Base-by-base conservation (phyloP, 1,140 invertebrate species). In the Eurosta solidaginis region DNA sequence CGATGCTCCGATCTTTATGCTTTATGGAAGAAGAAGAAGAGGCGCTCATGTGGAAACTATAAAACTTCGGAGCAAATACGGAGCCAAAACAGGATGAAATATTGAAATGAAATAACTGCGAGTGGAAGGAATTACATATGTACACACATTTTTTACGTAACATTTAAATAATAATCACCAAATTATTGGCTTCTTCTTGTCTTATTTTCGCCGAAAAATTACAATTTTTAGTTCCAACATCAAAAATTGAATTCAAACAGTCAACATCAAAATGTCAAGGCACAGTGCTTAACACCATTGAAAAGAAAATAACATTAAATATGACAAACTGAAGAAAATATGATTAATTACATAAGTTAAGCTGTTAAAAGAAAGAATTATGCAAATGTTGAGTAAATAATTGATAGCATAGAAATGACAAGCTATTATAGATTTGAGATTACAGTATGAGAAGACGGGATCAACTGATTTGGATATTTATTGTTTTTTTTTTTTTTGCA, bases 31-130 rank as follows among this genome's bases (percentile, higher is more conserved):
- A n/a, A 1, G 17, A 3, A 5, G 20, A n/a, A 33, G 4, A 17
- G 33, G 45, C 75, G 45, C 29, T 77, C 42, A 75, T 45, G 74
- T 45, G 42, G 74, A 75, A 75, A 42, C 20, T 68, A 68, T 68
- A 68, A 68, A 59, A 27, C 29, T 40, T n/a, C 10, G 33, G 14
- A 36, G 59, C 6, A 68, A 68, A 68, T 40, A 33, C 36, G 33
- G 33, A 68, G 10, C 27, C 54, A 17, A 59, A 59, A 17, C 17
- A 22, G n/a, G 27, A 29, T 33, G 27, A 59, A 6, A 22, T 5
- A 54, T 3, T n/a, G n/a, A n/a, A n/a, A 12, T 22, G 50, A 20
- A 20, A 54, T 25, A 54, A 27, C n/a, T n/a, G 50, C 50, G 50
- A 54, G 20, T 22, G 50, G 20, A 54, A 10, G 27, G n/a, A 10